Evolutionary conservation across 2,888 invertebrate genomes (phyloP).

Genomic region (Andrena hattorfiana): DNA sequence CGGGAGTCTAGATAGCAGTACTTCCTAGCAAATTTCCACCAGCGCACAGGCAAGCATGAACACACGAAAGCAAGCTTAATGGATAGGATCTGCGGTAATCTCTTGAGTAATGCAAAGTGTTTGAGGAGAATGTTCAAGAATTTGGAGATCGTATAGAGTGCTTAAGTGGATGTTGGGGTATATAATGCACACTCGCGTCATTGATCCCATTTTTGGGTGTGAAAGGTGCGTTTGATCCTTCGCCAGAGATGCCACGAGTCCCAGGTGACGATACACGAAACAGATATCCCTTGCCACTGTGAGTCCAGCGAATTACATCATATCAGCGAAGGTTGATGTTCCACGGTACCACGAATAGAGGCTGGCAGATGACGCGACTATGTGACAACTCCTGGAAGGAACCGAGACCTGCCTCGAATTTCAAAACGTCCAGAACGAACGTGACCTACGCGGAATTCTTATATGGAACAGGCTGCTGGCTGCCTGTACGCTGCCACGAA

Average conservation of each 20-base stretch:
- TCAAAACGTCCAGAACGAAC: constrained; percentile 68
- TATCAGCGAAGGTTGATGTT: constrained; percentile 33
- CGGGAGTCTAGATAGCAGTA: constrained; percentile 28
- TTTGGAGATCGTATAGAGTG: neutral
- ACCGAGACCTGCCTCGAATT: constrained; percentile 69
- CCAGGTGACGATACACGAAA: constrained; percentile 55
- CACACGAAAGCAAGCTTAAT: neutral
- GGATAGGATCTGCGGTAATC: neutral
- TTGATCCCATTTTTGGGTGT: neutral
- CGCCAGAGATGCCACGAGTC: constrained; percentile 45
- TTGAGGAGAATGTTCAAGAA: neutral
- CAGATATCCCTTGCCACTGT: constrained; percentile 8
- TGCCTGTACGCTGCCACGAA: constrained; percentile 21
- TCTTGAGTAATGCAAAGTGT: neutral
- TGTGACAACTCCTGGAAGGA: constrained; percentile 48
- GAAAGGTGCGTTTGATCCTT: constrained; percentile 4
- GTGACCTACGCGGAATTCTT: constrained; percentile 64
- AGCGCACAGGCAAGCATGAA: neutral
- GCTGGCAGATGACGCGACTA: constrained; percentile 19
- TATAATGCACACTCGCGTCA: no score
- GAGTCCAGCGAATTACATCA: constrained; percentile 62
- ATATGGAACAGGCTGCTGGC: constrained; percentile 9
- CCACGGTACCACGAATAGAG: constrained; percentile 61
- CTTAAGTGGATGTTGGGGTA: no score
- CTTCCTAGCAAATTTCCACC: constrained; percentile 33